Base-by-base conservation (phyloP, 2,113 vertebrate genomes). In the Cottus gobio region DNA sequence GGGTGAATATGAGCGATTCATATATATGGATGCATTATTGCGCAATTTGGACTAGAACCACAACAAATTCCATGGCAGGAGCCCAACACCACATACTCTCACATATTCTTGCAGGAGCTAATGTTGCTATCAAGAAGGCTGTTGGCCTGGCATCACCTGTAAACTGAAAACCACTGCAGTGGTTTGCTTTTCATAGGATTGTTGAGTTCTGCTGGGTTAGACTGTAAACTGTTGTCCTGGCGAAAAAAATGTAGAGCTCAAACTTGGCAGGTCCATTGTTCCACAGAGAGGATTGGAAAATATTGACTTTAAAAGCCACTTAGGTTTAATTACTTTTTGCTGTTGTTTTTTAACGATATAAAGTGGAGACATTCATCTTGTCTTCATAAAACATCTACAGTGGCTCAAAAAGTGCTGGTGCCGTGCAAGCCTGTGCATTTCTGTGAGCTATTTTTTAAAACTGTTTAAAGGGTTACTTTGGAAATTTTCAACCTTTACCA, bases 181-280 rank as follows among this genome's bases (percentile, higher is more conserved):
- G 86, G 83, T 90, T 86, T 81, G 77, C 77, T 87, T 89, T 90
- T 89, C 85, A 83, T 90, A 83, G 57, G 78, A 42, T 72, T 77
- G 74, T 86, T 44, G 65, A 79, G 69, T 89, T 91, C 76, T 88
- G 90, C 88, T 84, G 83, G 90, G 81, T 91, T 87, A 90, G 86
- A 86, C 83, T 78, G 57, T 67, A 81, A 89, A 90, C 69, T 83
- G 85, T 82, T 44, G 75, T 82, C 63, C 63, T n/a, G 70, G 70
- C 63, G 7, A 11, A 62, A 62, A 87, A 69, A 83, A 63, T 39
- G 39, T 80, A 30, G 54, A 76, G 56, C 28, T 77, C 46, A 28
- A 70, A 64, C 57, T 85, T 78, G 87, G 76, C 85, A 85, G 63
- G 61, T 83, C 76, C 48, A 77, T 83, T 37, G 16, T 75, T 87